These are phyloP conservation scores for Thysanoteuthis rhombus DNA, from an alignment of 2,888 invertebrate genomes.

Conservation along the genomic window DNA sequence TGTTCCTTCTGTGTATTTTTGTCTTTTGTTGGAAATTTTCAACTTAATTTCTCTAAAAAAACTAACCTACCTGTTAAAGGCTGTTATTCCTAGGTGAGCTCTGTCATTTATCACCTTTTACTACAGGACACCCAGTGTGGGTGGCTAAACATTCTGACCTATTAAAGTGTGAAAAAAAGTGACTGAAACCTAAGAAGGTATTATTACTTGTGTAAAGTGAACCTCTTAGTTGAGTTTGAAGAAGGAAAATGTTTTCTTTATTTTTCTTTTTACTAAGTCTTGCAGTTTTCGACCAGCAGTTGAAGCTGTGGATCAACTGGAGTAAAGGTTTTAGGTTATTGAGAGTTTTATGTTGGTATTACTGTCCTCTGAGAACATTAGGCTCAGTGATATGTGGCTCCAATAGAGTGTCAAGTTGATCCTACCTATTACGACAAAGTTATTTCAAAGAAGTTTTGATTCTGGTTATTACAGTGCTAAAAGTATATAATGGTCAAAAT, in stretches of 20 bases:
- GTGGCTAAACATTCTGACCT: neutral
- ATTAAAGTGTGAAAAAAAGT: neutral
- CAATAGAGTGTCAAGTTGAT: too few relatives aligned
- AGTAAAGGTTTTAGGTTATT: neutral
- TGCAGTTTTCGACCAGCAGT: neutral
- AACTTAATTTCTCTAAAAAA: neutral
- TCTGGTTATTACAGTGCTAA: too few relatives aligned
- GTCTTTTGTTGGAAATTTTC: neutral
- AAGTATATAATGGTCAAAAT: too few relatives aligned
- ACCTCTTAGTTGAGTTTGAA: neutral
- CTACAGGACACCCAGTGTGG: neutral
- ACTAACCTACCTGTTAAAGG: neutral
- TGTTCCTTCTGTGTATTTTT: neutral
- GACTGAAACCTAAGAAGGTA: neutral
- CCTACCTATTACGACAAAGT: too few relatives aligned
- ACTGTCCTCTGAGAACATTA: too few relatives aligned
- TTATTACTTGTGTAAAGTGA: neutral
- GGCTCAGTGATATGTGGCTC: too few relatives aligned
- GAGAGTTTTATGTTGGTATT: neutral
- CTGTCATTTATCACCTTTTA: neutral
- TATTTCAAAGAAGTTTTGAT: too few relatives aligned
- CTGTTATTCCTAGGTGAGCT: neutral
- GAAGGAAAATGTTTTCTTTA: neutral
- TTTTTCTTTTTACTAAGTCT: neutral
- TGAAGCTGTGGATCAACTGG: neutral